These are phyloP conservation scores for Adelognathus sp. DNA, from an alignment of 2,888 invertebrate species.

Conservation along the genomic window DNA sequence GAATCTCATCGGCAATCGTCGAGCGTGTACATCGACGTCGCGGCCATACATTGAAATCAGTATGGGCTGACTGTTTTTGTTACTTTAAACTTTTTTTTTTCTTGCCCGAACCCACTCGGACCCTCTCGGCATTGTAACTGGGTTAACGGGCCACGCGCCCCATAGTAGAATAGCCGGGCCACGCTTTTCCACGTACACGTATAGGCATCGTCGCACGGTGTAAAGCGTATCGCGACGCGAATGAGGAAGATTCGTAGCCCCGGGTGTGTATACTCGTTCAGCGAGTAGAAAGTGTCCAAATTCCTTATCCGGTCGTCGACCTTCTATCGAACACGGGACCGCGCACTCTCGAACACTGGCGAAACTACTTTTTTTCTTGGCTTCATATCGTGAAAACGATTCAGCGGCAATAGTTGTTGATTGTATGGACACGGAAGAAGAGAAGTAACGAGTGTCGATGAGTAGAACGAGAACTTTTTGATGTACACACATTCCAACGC, in stretches of 20 bases:
- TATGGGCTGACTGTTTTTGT: not conserved
- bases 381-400: constrained; percentile 11
- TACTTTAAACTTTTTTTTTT: constrained; percentile 18
- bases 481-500: not conserved
- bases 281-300: constrained; percentile 77
- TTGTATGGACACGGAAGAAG: constrained; percentile 58
- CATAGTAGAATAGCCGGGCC: constrained; percentile 23
- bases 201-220: not conserved
- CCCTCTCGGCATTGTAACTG: constrained; percentile 59
- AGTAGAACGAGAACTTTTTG: not conserved
- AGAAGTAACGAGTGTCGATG: constrained; percentile 30
- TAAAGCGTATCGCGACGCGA: constrained; percentile 9
- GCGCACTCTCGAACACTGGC: constrained; percentile 27
- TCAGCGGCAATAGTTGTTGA: constrained; percentile 50
- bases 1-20: constrained; percentile 1
- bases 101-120: constrained; percentile 35
- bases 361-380: constrained; percentile 42
- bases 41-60: constrained; percentile 26
- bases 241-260: constrained; percentile 41
- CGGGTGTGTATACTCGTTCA: constrained; percentile 45
- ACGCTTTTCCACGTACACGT: constrained; percentile 22
- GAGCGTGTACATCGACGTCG: not conserved
- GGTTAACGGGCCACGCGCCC: constrained; percentile 72
- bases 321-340: constrained; percentile 37
- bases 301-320: constrained; percentile 66